Base-by-base conservation (phyloP, 2,797 vertebrate genomes). In the Bothrops alternatus region DNA sequence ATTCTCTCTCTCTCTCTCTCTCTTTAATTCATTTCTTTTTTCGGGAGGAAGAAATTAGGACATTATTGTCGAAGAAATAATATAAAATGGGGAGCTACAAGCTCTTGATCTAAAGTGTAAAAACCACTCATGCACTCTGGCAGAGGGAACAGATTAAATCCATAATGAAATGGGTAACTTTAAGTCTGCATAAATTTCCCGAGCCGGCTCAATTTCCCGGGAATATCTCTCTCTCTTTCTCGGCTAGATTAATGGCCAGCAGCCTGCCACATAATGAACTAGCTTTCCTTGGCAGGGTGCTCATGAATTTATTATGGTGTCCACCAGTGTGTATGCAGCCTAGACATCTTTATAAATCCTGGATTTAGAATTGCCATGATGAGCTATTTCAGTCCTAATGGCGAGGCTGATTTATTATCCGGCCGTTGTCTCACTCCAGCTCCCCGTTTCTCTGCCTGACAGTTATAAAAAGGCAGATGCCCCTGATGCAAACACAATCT, bases 291-390 rank as follows among this genome's bases (percentile, higher is more conserved):
- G 98, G 98, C 98, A 99, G 98, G 98, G 97, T 97, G 97, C 98
- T 98, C 98, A 97, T 98, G 98, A 98, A 99, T 99, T 99, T 98
- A 99, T 99, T 98, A 98, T 98, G 97, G 98, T 98, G 98, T 98
- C 98, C 98, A 98, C 98, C 98, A 98, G 98, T 98, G 98, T 98
- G 98, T 98, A 98, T 98, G 98, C 95, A 97, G 98, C 97, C 97
- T 97, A 98, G 98, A 98, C 98, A 98, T 98, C 98, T 99, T 98
- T 99, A 99, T 99, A 99, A 99, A 98, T 98, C 98, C 98, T 98
- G 97, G 97, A 98, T 98, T 98, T 98, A 98, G 97, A 97, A 96
- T 97, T 95, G 97, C 96, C 94, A 97, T 94, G 97, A 98, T 98
- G 98, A 97, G 97, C 96, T 97, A 97, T 98, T 98, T 98, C 97